A percentile compares a stretch with the other conserved stretches of the same genome.
phyloP scores from a whole-genome alignment of 2,888 invertebrate species.

The Ischnura elegans region DNA sequence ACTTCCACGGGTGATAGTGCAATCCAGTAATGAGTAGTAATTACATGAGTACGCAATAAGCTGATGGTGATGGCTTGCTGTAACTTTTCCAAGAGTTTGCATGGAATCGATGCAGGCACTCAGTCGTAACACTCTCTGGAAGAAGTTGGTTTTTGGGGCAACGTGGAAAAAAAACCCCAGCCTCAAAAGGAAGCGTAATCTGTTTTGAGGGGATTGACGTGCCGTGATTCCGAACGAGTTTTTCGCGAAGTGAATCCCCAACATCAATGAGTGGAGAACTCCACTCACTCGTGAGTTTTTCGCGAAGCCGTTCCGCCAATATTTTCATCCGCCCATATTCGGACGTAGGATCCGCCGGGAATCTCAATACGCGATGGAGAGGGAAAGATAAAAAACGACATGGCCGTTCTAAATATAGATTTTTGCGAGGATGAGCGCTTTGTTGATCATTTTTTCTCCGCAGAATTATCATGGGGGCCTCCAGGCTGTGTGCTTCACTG shows the following conservation, averaged over 20 bases:
- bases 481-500: not conserved
- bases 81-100: no score
- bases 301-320: not conserved
- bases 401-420: constrained; percentile 5
- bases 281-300: not conserved
- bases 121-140: not conserved
- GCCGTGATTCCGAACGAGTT: not conserved
- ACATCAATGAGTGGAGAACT: not conserved
- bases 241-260: not conserved
- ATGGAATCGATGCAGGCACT: not conserved
- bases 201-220: not conserved
- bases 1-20: no score
- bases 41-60: no score
- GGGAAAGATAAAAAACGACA: not conserved
- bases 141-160: constrained; percentile 15
- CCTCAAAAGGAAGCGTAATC: not conserved
- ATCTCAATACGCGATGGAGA: not conserved
- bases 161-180: not conserved
- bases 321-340: not conserved
- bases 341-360: not conserved
- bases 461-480: not conserved
- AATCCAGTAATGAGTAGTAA: no score
- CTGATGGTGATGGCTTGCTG: no score
- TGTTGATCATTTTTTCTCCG: constrained; percentile 8
- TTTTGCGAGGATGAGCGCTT: not conserved